phyloP scores from a whole-genome alignment of 1,140 invertebrate species.

The Pantala flavescens region DNA sequence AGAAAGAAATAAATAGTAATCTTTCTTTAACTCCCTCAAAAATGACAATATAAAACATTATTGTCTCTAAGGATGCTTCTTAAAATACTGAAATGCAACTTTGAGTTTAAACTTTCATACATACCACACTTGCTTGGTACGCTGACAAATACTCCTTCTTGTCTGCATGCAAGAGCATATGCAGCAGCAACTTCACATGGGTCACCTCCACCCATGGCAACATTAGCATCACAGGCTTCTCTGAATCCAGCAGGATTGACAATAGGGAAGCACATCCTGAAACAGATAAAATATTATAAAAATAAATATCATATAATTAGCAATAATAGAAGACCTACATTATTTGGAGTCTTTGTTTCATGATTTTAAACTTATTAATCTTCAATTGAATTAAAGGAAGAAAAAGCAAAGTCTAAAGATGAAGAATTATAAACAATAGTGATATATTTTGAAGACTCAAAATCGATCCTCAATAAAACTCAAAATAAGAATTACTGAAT shows the following conservation, averaged over 20 bases:
- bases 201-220: conserved; percentile 32
- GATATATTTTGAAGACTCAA: no score
- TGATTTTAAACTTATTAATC: no score
- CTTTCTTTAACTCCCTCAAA: no score
- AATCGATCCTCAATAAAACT: no score
- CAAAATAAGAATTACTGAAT: no score
- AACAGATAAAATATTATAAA: conserved; percentile 20
- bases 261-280: conserved; percentile 35
- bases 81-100: no score
- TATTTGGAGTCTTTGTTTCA: conserved; percentile 12
- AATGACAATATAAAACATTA: no score
- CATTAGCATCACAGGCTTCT: conserved; percentile 52
- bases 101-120: conserved; percentile 18
- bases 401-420: no score
- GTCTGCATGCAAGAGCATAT: conserved; percentile 45
- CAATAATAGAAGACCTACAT: not conserved
- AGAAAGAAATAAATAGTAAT: no score
- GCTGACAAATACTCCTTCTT: conserved; percentile 38
- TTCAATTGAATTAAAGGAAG: no score
- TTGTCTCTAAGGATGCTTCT: no score
- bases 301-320: conserved; percentile 12
- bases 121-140: conserved; percentile 48
- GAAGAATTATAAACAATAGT: no score
- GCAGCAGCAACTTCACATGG: conserved; percentile 47
- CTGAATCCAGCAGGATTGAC: conserved; percentile 38